Base-by-base conservation (phyloP, 2,113 vertebrate species). In the Ptilonorhynchus violaceus region DNA sequence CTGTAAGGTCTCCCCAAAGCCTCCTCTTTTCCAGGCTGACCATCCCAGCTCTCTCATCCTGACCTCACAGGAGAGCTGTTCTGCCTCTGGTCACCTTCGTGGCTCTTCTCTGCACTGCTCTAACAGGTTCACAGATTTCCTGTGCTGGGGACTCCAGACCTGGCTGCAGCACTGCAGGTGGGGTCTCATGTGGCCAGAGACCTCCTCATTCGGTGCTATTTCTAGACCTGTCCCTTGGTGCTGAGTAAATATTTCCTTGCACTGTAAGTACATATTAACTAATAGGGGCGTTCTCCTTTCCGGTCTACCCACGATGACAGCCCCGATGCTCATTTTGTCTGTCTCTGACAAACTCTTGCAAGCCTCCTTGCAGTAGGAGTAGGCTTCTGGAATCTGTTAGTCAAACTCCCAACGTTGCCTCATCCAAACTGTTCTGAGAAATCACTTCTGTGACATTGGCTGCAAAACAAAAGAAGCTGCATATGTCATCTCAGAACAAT, bases 361-460 rank as follows among this genome's bases (percentile, higher is more conserved):
- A 76, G 62, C 19, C 25, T 86, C 24, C 59, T 58, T 67, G 82
- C 33, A 56, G 90, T 52, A 75, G 93, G 85, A 96, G 52, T 46
- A 46, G 35, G 30, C 67, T 91, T 60, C 86, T 81, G 93, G 92
- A 90, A 88, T 90, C 85, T 74, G 67, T 91, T 93, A 88, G 67
- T 90, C 67, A 74, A 59, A 81, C 50, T 84, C 59, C 58, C 31
- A 23, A 2, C 0, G 0, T 30, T 73, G 85, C 33, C 73, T 96
- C 64, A 60, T 49, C 60, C 68, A 62, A 33, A 63, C 66, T 75
- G 64, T 83, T 84, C 58, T 14, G 37, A 80, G 78, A 92, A 94
- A 86, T 88, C 55, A 9, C 33, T 92, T 64, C 33, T 83, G 82
- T 53, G 63, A 25, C 75, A 10, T n/a, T 70, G 85, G 44, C 81